A percentile compares a stretch with the other conserved stretches of the same genome.
phyloP scores from a whole-genome alignment of 2,113 vertebrate genomes.

The Emydocephalus ijimae region DNA sequence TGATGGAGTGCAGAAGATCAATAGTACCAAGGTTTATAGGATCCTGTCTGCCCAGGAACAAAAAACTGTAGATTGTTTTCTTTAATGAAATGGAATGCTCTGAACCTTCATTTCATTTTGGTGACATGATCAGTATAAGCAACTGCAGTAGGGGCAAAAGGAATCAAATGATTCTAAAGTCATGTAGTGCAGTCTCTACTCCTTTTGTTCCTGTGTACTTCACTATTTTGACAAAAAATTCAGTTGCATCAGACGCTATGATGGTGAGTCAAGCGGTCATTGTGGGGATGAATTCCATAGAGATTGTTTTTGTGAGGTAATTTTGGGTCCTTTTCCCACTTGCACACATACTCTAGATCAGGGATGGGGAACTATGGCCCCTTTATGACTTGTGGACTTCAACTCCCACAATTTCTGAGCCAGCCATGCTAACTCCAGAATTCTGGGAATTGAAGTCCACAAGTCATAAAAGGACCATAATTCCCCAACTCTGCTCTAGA shows the following conservation, averaged over 20 bases:
- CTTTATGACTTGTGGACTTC: background rate
- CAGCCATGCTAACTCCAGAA: background rate
- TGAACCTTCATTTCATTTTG: slow-evolving; percentile 2
- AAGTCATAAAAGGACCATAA: background rate
- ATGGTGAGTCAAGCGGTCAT: background rate
- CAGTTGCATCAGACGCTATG: background rate
- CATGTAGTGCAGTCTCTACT: background rate
- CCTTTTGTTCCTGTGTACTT: background rate
- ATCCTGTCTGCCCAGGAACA: background rate
- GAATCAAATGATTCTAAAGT: background rate
- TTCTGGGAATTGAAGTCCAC: background rate
- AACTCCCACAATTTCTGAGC: background rate
- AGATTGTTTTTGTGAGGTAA: background rate
- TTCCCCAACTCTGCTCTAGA: background rate
- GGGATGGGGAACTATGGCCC: background rate
- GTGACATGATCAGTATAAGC: background rate
- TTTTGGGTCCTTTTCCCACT: background rate
- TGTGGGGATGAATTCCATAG: background rate
- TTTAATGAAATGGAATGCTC: slow-evolving; percentile 26
- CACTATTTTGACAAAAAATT: background rate
- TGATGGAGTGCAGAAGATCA: background rate
- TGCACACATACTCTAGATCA: background rate
- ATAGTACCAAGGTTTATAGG: background rate
- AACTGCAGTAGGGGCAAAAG: background rate
- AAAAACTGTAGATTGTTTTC: slow-evolving; percentile 5